Evolutionary conservation across 2,888 invertebrate species (phyloP).

Genomic region (Mimachlamys varia): DNA sequence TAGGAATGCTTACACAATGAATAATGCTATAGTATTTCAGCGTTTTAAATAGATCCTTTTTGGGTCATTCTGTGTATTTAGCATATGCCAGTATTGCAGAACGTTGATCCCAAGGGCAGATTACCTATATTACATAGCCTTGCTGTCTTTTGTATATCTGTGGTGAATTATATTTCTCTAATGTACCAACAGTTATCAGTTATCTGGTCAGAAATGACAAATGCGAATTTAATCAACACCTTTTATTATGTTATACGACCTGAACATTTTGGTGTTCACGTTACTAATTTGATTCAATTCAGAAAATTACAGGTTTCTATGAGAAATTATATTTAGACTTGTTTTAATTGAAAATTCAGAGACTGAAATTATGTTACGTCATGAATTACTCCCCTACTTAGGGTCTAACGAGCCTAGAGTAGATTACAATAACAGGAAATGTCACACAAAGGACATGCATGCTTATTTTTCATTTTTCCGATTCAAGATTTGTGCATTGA

Average conservation of each 20-base stretch:
- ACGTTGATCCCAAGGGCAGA: background rate
- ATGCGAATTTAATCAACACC: constrained; percentile 14
- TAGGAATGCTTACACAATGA: background rate
- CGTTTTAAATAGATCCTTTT: background rate
- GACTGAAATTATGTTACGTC: background rate
- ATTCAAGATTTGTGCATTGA: too few relatives aligned
- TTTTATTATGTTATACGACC: background rate
- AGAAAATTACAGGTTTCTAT: background rate
- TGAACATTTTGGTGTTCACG: background rate
- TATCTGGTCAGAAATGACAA: constrained; percentile 22
- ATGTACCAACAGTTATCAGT: background rate
- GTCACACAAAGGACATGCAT: background rate
- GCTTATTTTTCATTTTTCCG: background rate
- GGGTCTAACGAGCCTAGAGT: background rate
- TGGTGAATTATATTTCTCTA: background rate
- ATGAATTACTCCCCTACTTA: background rate
- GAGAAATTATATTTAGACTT: background rate
- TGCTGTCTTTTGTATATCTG: background rate
- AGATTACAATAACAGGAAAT: background rate
- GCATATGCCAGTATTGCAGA: background rate
- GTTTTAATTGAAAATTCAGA: background rate
- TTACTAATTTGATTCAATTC: background rate
- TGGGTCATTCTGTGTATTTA: background rate
- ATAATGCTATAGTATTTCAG: background rate
- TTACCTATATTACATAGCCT: background rate